phyloP scores from a whole-genome alignment of 1,140 invertebrate species.

The Conus ventricosus region DNA sequence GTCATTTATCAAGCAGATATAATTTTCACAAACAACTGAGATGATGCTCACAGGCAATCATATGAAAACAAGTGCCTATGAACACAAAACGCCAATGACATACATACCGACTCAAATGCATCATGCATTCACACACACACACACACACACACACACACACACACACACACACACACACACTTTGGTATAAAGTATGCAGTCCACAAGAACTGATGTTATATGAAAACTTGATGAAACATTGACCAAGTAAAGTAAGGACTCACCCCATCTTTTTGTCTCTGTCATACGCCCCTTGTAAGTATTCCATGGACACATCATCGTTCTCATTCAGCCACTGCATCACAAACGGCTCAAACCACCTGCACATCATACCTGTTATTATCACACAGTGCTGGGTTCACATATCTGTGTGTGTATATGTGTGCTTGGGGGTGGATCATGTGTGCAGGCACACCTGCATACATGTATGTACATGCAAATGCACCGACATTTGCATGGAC shows the following conservation, averaged over 20 bases:
- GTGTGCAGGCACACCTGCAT: too few species aligned
- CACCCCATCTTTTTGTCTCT: constrained; percentile 99
- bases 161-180: background rate
- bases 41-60: too few species aligned
- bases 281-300: constrained; percentile 98
- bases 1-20: too few species aligned
- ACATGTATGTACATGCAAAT: too few species aligned
- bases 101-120: too few species aligned
- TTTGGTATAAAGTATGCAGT: background rate
- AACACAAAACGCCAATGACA: too few species aligned
- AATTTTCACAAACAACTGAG: too few species aligned
- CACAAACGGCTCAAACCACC: constrained; percentile 99
- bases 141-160: background rate
- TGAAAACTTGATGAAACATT: background rate
- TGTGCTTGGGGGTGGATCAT: too few species aligned
- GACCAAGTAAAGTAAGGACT: constrained; percentile 69
- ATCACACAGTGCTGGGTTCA: background rate
- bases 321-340: constrained; percentile 99
- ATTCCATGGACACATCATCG: constrained; percentile 98
- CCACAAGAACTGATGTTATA: background rate
- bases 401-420: too few species aligned
- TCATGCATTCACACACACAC: too few species aligned
- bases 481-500: too few species aligned
- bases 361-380: constrained; percentile 58
- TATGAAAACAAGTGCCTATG: too few species aligned